These are phyloP conservation scores for Trachurus trachurus DNA, from an alignment of 2,797 vertebrate genomes.

Conservation along the genomic window DNA sequence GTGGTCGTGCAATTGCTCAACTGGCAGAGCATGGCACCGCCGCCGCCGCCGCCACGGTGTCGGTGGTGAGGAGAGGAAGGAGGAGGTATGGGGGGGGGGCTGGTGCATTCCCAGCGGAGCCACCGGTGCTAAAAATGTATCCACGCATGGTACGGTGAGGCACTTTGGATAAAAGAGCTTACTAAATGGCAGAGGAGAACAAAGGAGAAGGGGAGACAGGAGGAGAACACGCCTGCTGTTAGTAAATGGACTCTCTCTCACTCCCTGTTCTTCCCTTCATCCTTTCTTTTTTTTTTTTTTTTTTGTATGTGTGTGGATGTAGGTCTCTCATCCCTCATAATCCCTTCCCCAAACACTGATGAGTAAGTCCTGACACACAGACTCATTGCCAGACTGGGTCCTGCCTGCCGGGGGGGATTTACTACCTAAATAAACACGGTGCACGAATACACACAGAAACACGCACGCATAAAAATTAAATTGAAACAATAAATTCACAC, in stretches of 20 bases:
- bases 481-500: constrained; percentile 64
- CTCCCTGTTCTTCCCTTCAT: constrained; percentile 61
- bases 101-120: constrained; percentile 20
- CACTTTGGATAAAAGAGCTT: constrained; percentile 49
- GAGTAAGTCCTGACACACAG: constrained; percentile 80
- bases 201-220: constrained; percentile 58
- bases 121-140: constrained; percentile 45
- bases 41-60: constrained; percentile 16
- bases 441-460: constrained; percentile 2
- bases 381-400: constrained; percentile 61
- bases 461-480: constrained; percentile 51
- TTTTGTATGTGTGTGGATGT: constrained; percentile 50
- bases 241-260: constrained; percentile 60
- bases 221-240: constrained; percentile 51
- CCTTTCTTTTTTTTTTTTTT: constrained; percentile 18
- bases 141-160: constrained; percentile 44
- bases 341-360: constrained; percentile 82
- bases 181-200: constrained; percentile 47
- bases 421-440: constrained; percentile 76
- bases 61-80: neutral
- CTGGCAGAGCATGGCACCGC: constrained; percentile 53
- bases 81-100: neutral
- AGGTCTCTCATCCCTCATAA: constrained; percentile 79
- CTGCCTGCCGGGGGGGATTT: constrained; percentile 70
- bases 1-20: constrained; percentile 59